phyloP scores from a whole-genome alignment of 2,113 vertebrate genomes.

The Euleptes europaea region DNA sequence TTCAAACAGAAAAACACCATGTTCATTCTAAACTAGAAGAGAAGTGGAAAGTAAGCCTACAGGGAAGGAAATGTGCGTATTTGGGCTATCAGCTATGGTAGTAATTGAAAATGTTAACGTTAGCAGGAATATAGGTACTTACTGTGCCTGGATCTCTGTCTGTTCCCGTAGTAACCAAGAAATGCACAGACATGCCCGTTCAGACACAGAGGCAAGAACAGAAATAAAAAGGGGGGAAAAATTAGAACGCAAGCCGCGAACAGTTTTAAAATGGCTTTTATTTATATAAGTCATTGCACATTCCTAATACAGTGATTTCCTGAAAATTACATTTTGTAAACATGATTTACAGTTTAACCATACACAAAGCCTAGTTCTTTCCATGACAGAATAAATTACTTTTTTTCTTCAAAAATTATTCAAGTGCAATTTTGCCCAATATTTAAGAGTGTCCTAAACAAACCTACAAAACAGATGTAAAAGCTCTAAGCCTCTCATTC shows the following conservation, averaged over 20 bases:
- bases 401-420: constrained; percentile 79
- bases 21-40: neutral
- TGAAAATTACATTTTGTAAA: constrained; percentile 85
- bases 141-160: constrained; percentile 94
- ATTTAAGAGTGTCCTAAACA: constrained; percentile 73
- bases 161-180: constrained; percentile 86
- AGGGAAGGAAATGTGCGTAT: constrained; percentile 11
- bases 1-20: neutral
- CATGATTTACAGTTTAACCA: constrained; percentile 81
- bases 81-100: neutral
- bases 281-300: constrained; percentile 87
- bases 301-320: constrained; percentile 87
- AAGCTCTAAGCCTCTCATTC: constrained; percentile 71
- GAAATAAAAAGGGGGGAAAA: constrained; percentile 84
- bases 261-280: constrained; percentile 89
- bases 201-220: constrained; percentile 84
- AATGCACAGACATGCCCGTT: constrained; percentile 85
- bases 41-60: constrained; percentile 16
- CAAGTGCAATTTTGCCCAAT: constrained; percentile 84
- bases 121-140: constrained; percentile 80
- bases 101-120: constrained; percentile 42
- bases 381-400: constrained; percentile 82
- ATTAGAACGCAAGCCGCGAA: constrained; percentile 84
- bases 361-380: constrained; percentile 79
- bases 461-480: constrained; percentile 76